These are phyloP conservation scores for Agrotis puta DNA, from an alignment of 2,888 invertebrate genomes.

Conservation along the genomic window DNA sequence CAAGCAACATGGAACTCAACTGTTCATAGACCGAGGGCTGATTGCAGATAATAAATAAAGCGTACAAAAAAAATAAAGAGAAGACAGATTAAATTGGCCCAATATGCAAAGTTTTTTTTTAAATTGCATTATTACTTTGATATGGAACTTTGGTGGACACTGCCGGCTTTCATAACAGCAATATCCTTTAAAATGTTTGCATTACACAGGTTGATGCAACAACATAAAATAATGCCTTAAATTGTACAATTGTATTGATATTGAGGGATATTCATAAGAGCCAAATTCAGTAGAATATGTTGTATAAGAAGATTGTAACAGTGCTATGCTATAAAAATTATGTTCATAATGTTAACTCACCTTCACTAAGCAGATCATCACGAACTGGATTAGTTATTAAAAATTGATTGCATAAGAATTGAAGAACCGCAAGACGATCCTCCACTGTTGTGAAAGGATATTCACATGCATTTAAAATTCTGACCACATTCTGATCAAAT, in stretches of 20 bases:
- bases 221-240: not conserved
- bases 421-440: constrained; percentile 95
- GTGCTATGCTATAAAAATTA: not conserved
- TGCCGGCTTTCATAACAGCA: too few relatives aligned
- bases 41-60: too few relatives aligned
- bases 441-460: constrained; percentile 97
- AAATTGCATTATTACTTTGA: too few relatives aligned
- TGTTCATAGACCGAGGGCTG: too few relatives aligned
- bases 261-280: constrained; percentile 5
- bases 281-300: not conserved
- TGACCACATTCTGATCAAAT: constrained; percentile 94
- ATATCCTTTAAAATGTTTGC: too few relatives aligned
- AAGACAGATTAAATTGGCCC: too few relatives aligned
- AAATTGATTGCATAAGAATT: constrained; percentile 98
- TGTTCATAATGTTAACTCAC: constrained; percentile 82
- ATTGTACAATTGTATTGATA: not conserved
- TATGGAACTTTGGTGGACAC: too few relatives aligned
- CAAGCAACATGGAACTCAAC: too few relatives aligned
- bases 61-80: too few relatives aligned
- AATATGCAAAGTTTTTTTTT: too few relatives aligned
- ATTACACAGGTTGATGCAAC: not conserved
- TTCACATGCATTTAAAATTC: constrained; percentile 94
- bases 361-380: constrained; percentile 98
- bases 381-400: constrained; percentile 97
- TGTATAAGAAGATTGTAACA: not conserved